phyloP scores from a whole-genome alignment of 2,113 vertebrate species.

The Aphyosemion australe region DNA sequence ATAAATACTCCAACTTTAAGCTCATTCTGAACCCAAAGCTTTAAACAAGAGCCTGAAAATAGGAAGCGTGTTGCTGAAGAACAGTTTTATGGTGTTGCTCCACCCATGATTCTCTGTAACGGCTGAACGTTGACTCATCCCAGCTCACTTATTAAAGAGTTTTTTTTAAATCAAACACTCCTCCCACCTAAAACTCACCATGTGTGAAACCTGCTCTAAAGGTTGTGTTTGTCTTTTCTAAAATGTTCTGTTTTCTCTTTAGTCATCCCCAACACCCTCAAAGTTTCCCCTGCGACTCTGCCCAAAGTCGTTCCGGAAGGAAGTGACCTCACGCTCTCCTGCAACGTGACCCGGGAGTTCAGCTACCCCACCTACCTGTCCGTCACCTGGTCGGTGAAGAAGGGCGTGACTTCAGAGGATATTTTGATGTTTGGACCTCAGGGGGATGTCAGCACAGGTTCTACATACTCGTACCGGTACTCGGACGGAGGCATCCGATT shows the following conservation, averaged over 20 bases:
- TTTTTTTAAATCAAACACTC: no score
- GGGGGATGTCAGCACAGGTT: conserved; percentile 76
- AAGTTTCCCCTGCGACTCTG: conserved; percentile 68
- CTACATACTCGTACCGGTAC: conserved; percentile 80
- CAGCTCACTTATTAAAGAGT: no score
- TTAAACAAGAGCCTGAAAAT: not conserved
- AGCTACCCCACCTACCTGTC: conserved; percentile 86
- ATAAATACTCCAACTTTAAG: no score
- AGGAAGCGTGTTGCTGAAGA: not conserved
- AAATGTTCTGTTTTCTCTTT: not conserved
- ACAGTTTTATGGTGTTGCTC: not conserved
- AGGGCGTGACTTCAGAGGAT: conserved; percentile 62
- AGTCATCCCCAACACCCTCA: conserved; percentile 88
- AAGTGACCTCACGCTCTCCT: conserved; percentile 85
- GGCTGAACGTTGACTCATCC: not conserved
- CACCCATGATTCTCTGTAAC: not conserved
- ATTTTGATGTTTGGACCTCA: conserved; percentile 86
- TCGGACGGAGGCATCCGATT: conserved; percentile 81
- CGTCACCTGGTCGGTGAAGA: conserved; percentile 85
- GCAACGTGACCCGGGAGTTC: conserved; percentile 76
- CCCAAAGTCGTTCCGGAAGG: conserved; percentile 80
- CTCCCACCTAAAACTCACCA: no score
- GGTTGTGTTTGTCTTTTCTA: no score
- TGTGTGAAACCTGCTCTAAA: no score
- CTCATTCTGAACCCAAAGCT: not conserved